Conservation (phyloP, 2,888 invertebrate genomes). For the Minunthozetes semirufus region DNA sequence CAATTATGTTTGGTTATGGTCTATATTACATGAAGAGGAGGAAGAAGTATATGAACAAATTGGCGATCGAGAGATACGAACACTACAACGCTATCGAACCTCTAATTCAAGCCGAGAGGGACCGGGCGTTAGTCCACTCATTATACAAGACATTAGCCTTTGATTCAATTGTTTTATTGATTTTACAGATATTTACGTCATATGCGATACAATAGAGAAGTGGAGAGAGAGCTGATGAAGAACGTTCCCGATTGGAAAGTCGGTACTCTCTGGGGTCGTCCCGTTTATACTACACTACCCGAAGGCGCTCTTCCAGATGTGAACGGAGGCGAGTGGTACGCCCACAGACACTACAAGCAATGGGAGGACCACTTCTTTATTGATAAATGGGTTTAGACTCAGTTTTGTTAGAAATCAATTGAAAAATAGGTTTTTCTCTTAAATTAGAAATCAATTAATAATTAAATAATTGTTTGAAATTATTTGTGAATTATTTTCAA, state of each 20-base stretch:
- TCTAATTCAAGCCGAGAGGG: constrained; percentile 71
- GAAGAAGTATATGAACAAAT: constrained; percentile 20
- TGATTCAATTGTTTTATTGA: constrained; percentile 35
- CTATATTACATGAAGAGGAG: neutral
- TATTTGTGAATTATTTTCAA: neutral
- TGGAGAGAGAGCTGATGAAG: constrained; percentile 78
- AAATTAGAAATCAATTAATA: neutral
- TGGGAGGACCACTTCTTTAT: constrained; percentile 8
- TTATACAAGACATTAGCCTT: neutral
- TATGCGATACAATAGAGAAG: constrained; percentile 68
- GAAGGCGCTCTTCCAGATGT: constrained; percentile 61
- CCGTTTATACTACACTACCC: constrained; percentile 64
- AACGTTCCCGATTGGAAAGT: constrained; percentile 84
- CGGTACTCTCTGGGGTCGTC: constrained; percentile 79
- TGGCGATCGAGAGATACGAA: constrained; percentile 66
- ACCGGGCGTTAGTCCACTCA: constrained; percentile 58
- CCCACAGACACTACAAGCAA: constrained; percentile 51
- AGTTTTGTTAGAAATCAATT: neutral
- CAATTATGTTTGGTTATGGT: neutral
- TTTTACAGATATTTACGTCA: constrained; percentile 61
- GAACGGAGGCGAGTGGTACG: constrained; percentile 63
- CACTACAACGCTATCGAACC: constrained; percentile 69
- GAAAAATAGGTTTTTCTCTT: neutral
- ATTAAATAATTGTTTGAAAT: neutral
- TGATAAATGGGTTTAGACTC: constrained; percentile 7